These are phyloP conservation scores for Sciurus niger DNA, from an alignment of 2,113 vertebrate species.

Conservation along the genomic window DNA sequence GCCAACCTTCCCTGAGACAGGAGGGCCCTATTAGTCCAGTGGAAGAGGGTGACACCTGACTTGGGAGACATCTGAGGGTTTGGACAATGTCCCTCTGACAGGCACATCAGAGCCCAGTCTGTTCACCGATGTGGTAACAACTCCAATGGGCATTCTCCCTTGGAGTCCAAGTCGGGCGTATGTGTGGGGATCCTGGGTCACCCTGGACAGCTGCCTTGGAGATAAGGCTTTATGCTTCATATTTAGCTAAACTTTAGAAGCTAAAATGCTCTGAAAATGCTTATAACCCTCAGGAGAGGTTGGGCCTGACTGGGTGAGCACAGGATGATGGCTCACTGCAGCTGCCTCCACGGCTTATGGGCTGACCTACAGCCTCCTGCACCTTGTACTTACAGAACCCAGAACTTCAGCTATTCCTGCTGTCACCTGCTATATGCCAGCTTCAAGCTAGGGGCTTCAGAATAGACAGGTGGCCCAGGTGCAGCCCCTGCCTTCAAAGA, in stretches of 20 bases:
- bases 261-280: background rate
- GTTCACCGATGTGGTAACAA: background rate
- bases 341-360: background rate
- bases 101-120: background rate
- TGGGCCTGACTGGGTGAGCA: background rate
- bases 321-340: background rate
- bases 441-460: background rate
- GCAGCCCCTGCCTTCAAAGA: background rate
- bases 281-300: background rate
- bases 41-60: background rate
- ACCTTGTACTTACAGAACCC: background rate
- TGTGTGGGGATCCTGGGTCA: background rate
- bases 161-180: background rate
- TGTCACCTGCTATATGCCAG: background rate
- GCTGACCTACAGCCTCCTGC: background rate
- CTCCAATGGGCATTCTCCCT: background rate
- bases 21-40: background rate
- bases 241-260: slow-evolving; percentile 30
- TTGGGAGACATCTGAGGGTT: background rate
- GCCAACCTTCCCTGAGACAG: background rate
- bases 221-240: slow-evolving; percentile 10
- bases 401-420: background rate
- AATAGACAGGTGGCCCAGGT: background rate
- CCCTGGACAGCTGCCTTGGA: background rate
- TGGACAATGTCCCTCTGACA: background rate